Percentiles rank a stretch among this genome's conserved stretches.
Conservation (phyloP, 2,113 vertebrate genomes). For the Okapia johnstoni region DNA sequence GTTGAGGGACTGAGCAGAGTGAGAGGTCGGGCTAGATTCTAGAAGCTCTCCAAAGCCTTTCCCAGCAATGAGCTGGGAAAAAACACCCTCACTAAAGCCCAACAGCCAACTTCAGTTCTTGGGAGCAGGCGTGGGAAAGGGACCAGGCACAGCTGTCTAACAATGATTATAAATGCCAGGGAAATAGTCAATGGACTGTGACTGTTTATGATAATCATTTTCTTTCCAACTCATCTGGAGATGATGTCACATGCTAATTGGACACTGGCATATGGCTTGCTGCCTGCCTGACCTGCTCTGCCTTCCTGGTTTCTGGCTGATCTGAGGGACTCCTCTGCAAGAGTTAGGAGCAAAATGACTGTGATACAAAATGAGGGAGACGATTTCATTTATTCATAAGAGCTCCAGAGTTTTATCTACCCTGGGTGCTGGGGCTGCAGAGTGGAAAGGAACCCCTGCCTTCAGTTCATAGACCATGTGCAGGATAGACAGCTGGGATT, state of each 20-base stretch:
- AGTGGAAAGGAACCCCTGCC: neutral
- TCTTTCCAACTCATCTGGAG: neutral
- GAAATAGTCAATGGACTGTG: neutral
- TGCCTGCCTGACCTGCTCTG: neutral
- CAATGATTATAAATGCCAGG: neutral
- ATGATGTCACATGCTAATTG: neutral
- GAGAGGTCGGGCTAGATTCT: neutral
- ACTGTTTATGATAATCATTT: neutral
- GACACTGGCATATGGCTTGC: neutral
- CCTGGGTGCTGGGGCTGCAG: neutral
- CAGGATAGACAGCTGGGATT: neutral
- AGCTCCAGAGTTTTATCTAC: neutral
- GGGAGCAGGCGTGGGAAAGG: neutral
- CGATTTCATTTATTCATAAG: neutral
- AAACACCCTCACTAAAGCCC: neutral
- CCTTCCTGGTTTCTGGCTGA: neutral
- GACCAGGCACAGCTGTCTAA: neutral
- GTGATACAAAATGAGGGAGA: neutral
- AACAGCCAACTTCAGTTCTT: neutral
- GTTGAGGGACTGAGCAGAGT: neutral
- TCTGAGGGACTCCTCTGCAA: neutral
- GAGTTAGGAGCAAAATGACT: neutral
- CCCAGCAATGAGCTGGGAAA: neutral
- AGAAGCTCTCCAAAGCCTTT: neutral
- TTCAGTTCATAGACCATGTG: neutral